These are phyloP conservation scores for Tursiops truncatus DNA, from an alignment of 2,113 vertebrate species.

Conservation along the genomic window DNA sequence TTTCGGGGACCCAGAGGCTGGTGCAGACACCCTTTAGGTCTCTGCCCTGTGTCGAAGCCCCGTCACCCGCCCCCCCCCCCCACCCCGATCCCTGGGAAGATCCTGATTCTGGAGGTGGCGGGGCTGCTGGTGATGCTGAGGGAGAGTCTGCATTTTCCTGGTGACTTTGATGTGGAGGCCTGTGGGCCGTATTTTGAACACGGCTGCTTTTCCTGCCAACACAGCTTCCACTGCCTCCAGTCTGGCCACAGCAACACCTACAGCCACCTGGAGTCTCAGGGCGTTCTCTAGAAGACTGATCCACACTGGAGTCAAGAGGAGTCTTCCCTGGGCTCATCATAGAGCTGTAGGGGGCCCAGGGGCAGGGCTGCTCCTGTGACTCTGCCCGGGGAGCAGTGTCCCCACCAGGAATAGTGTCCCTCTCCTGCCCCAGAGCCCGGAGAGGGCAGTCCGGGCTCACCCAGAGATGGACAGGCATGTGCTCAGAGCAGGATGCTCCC, in stretches of 20 bases:
- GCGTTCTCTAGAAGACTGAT: neutral
- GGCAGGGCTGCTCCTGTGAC: too few species aligned
- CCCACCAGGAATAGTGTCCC: too few species aligned
- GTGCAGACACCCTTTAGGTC: too few species aligned
- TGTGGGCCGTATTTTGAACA: neutral
- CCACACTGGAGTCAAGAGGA: neutral
- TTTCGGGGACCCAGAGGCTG: neutral
- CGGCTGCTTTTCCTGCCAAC: neutral
- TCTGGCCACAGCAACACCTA: neutral
- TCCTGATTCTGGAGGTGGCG: neutral
- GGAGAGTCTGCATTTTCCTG: neutral
- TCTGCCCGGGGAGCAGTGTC: neutral
- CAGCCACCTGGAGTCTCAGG: neutral
- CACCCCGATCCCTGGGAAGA: fast-evolving
- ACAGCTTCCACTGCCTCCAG: neutral
- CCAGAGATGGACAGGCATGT: neutral
- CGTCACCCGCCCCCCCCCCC: fast-evolving
- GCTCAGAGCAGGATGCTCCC: neutral
- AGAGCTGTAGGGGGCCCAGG: neutral
- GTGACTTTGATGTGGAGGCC: neutral
- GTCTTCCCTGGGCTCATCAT: neutral
- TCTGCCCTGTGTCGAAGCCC: neutral
- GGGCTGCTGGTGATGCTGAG: neutral
- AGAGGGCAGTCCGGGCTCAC: neutral
- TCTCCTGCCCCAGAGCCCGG: neutral